Conservation (phyloP, 2,888 invertebrate genomes). For the Clunio marinus region DNA sequence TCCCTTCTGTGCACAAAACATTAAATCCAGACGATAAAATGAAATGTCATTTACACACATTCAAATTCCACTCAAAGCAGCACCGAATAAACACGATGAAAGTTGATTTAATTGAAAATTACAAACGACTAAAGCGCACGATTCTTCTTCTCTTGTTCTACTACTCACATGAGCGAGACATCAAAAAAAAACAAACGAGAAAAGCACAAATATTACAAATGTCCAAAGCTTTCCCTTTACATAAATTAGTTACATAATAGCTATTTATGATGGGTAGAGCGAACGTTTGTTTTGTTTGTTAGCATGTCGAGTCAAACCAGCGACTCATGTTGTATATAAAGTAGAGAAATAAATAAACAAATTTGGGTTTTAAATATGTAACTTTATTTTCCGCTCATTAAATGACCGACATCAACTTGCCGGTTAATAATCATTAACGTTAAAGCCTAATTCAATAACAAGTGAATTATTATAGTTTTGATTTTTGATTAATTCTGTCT, state of each 20-base stretch:
- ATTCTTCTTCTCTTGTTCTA: slow-evolving; percentile 12
- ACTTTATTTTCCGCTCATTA: no score
- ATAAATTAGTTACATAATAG: background rate
- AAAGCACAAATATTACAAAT: background rate
- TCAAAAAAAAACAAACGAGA: slow-evolving; percentile 2
- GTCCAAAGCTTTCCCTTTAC: background rate
- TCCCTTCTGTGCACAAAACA: background rate
- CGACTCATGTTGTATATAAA: no score
- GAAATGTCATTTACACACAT: slow-evolving; percentile 22
- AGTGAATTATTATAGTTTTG: no score
- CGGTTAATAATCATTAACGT: no score
- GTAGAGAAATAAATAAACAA: no score
- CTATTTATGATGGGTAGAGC: background rate
- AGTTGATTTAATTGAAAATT: slow-evolving; percentile 29
- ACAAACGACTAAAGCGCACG: background rate
- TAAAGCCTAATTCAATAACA: no score
- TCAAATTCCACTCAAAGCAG: background rate
- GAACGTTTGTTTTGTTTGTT: no score
- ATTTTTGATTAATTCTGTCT: no score
- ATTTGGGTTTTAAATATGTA: no score
- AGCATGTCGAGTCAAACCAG: no score
- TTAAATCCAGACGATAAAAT: background rate
- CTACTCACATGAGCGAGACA: slow-evolving; percentile 8
- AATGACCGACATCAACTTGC: no score
- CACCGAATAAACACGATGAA: slow-evolving; percentile 16